Base-by-base conservation (phyloP, 2,113 vertebrate species). In the Hymenochirus boettgeri region DNA sequence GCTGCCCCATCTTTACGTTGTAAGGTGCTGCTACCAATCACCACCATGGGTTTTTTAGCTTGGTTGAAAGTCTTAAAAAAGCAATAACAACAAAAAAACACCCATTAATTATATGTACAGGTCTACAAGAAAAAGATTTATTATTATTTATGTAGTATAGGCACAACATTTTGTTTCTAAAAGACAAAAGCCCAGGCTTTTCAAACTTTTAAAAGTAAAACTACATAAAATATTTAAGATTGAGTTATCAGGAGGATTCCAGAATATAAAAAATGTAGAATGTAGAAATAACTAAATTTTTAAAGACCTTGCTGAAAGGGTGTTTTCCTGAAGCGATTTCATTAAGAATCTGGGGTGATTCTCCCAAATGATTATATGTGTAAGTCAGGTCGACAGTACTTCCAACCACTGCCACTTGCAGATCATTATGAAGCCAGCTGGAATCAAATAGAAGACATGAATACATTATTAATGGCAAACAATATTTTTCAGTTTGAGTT, bases 361-460 rank as follows among this genome's bases (percentile, higher is more conserved):
- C 93, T 70, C 96, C 96, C 55, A 99, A 84, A 60, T 99, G 94
- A 57, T 96, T 77, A 1, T 98, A 99, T 0, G 80, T 83, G 76
- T 94, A 99, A 23, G 89, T 98, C 71, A 99, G 75, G 76, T 98
- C 90, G n/a, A 98, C 91, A 0, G 76, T 58, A 75, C 88, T 90
- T 56, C 96, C 96, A 25, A 99, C 84, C 51, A 98, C 69, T 12
- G 92, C 92, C 59, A 99, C 92, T 29, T 85, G 81, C 67, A 99
- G 85, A 65, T 99, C 96, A 73, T 98, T 99, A 71, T 98, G 96
- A 69, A 98, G 92, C 96, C 96, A 99, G 77, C 96, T 99, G 77
- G 4, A 42, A 42, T 13, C 39, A 42, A 42, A n/a, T n/a, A n/a
- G n/a, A n/a, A n/a, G n/a, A n/a, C n/a, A n/a, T n/a, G n/a, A n/a